A percentile compares a stretch with the other conserved stretches of the same genome.
phyloP scores from a whole-genome alignment of 1,140 invertebrate genomes.

The Brachionus angularis region DNA sequence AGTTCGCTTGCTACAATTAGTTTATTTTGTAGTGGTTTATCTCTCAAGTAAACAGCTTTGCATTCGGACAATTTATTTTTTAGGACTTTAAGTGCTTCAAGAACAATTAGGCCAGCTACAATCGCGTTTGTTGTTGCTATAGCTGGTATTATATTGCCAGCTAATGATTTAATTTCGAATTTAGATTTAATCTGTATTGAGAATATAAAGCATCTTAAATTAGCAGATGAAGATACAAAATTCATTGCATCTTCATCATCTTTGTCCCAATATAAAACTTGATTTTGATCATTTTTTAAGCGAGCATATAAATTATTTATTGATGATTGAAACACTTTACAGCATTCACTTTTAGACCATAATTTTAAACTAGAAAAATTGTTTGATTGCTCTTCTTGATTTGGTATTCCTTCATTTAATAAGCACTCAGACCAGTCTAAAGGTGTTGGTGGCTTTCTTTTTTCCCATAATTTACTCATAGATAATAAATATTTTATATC shows the following conservation, averaged over 20 bases:
- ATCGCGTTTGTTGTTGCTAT: conserved; percentile 98
- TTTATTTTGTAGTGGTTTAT: conserved; percentile 55
- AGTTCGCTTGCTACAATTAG: conserved; percentile 61
- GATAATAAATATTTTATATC: conserved; percentile 90
- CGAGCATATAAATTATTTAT: conserved; percentile 67
- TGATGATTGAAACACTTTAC: conserved; percentile 70
- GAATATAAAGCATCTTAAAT: conserved; percentile 86
- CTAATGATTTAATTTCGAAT: conserved; percentile 97
- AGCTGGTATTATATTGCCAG: conserved; percentile 92
- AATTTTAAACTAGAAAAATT: not conserved
- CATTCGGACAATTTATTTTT: conserved; percentile 14
- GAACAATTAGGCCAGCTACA: conserved; percentile 84
- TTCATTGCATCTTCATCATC: conserved; percentile 89
- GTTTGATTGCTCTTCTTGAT: not conserved
- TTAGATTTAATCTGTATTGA: conserved; percentile 77
- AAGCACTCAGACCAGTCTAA: conserved; percentile 1
- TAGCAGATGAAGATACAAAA: conserved; percentile 90
- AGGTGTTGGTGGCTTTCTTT: conserved; percentile 76
- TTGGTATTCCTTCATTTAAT: not conserved
- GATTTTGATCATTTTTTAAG: conserved; percentile 62
- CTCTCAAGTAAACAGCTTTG: conserved; percentile 36
- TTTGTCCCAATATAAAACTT: conserved; percentile 85
- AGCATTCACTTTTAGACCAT: conserved; percentile 61
- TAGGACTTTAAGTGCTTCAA: conserved; percentile 62
- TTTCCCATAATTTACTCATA: conserved; percentile 91